Percentiles rank a stretch among this genome's conserved stretches.
These are phyloP conservation scores for Ceyx margarethae DNA, from an alignment of 2,113 vertebrate genomes.

Conservation along the genomic window DNA sequence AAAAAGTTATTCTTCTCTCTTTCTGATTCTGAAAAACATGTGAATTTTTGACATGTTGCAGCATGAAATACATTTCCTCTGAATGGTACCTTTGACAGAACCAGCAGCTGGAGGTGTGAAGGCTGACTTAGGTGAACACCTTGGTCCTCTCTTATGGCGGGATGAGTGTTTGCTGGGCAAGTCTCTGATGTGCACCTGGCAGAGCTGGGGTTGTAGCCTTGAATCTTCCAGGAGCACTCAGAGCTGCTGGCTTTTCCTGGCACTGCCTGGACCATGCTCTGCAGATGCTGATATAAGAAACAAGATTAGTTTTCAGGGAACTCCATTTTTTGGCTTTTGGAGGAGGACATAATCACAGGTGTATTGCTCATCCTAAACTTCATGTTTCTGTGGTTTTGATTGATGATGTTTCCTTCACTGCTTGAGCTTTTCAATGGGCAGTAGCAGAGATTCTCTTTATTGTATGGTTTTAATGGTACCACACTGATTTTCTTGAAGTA, in stretches of 20 bases:
- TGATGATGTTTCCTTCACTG: rapidly evolving
- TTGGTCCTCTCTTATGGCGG: neutral
- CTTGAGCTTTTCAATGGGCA: neutral
- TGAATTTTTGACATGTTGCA: neutral
- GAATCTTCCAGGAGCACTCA: neutral
- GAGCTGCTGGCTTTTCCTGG: neutral
- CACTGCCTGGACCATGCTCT: neutral
- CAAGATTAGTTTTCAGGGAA: neutral
- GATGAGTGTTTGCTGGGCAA: neutral
- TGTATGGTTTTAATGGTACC: rapidly evolving
- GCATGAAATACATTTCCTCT: neutral
- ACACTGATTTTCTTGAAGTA: neutral
- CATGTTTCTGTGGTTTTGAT: rapidly evolving
- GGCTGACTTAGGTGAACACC: too few relatives aligned
- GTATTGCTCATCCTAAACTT: rapidly evolving
- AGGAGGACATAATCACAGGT: rapidly evolving
- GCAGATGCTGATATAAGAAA: too few relatives aligned
- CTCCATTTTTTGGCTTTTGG: neutral
- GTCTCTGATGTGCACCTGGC: neutral
- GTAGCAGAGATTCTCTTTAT: neutral
- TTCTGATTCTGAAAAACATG: neutral
- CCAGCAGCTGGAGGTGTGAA: neutral
- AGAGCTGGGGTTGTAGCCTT: neutral
- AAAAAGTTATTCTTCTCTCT: neutral
- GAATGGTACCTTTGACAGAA: neutral